These are phyloP conservation scores for Hippoglossus stenolepis DNA, from an alignment of 2,113 vertebrate species.

Conservation along the genomic window DNA sequence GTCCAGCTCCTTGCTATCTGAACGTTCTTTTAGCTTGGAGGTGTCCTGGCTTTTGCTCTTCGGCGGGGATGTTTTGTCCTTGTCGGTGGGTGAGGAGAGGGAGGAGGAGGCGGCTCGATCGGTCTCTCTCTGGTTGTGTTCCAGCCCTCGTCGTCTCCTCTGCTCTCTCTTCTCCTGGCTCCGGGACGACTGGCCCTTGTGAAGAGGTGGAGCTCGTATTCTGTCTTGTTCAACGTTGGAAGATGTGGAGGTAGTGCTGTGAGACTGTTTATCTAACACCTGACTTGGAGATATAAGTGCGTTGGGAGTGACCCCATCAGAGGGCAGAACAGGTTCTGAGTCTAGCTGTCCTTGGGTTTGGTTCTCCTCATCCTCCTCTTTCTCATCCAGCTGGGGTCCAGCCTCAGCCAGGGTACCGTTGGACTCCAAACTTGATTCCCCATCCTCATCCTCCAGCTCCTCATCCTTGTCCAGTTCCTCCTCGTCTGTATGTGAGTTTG, in stretches of 20 bases:
- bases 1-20: conserved; percentile 81
- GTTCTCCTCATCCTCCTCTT: conserved; percentile 46
- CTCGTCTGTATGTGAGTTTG: conserved; percentile 31
- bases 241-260: background rate
- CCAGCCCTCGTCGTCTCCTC: conserved; percentile 90
- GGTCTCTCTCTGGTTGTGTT: conserved; percentile 91
- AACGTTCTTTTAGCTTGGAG: conserved; percentile 62
- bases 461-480: conserved; percentile 14
- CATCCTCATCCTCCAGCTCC: conserved; percentile 39
- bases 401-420: conserved; percentile 69
- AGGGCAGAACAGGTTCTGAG: conserved; percentile 8
- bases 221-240: conserved; percentile 40
- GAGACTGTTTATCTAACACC: background rate
- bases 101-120: conserved; percentile 78
- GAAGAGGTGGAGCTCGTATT: conserved; percentile 18
- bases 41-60: conserved; percentile 70
- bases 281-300: conserved; percentile 16
- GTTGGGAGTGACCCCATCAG: conserved; percentile 8
- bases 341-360: conserved; percentile 43
- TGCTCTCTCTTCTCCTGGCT: conserved; percentile 92
- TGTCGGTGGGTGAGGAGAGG: conserved; percentile 36
- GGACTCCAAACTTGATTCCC: conserved; percentile 25
- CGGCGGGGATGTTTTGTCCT: conserved; percentile 62
- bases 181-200: conserved; percentile 45
- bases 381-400: conserved; percentile 63